Evolutionary conservation across 2,888 invertebrate genomes (phyloP).

Genomic region (Rambutsinella grinnellia): DNA sequence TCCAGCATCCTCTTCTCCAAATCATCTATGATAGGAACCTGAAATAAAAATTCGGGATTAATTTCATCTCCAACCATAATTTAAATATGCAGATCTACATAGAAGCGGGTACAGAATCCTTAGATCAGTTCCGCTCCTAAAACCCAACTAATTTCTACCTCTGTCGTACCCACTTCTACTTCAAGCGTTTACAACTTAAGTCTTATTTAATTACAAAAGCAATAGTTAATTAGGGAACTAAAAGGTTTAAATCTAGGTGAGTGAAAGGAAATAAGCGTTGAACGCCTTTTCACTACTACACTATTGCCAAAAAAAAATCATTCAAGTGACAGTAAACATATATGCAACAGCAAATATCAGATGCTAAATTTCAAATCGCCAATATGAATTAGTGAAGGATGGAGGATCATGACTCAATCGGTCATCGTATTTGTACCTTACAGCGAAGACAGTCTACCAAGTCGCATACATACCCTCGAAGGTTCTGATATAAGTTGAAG

Average conservation of each 20-base stretch:
- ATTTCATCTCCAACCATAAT: not conserved
- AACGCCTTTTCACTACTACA: slow-evolving; percentile 22
- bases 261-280: not conserved
- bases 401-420: slow-evolving; percentile 62
- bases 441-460: slow-evolving; percentile 97
- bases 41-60: slow-evolving; percentile 58
- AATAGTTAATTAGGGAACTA: too few species aligned
- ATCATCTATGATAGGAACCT: slow-evolving; percentile 80
- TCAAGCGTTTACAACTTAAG: not conserved
- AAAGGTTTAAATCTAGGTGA: not conserved
- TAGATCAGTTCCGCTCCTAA: too few species aligned
- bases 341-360: slow-evolving; percentile 31
- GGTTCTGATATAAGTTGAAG: slow-evolving; percentile 95
- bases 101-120: not conserved
- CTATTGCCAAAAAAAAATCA: slow-evolving; percentile 32
- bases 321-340: slow-evolving; percentile 34
- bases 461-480: slow-evolving; percentile 94
- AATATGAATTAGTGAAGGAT: slow-evolving; percentile 54
- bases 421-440: slow-evolving; percentile 79
- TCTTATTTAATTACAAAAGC: too few species aligned
- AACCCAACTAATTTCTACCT: not conserved
- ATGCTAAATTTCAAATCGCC: slow-evolving; percentile 30
- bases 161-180: not conserved
- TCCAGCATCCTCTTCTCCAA: slow-evolving; percentile 86
- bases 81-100: not conserved